These are phyloP conservation scores for Epizoanthus stellaris DNA, from an alignment of 92 coral and sea anemone species.

Conservation along the genomic window DNA sequence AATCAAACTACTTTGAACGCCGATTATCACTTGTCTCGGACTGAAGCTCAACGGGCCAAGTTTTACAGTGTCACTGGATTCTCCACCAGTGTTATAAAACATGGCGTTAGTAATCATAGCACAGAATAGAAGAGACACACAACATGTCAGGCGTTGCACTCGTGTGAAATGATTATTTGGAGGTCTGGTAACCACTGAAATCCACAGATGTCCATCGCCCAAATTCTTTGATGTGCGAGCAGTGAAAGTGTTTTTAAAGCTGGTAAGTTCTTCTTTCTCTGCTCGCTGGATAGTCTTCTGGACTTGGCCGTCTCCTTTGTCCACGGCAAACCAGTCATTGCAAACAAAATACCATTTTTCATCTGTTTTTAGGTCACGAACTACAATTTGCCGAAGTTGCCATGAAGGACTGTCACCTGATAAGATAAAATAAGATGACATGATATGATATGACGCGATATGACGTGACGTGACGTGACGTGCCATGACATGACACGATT, in stretches of 20 bases:
- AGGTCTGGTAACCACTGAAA: slow-evolving; percentile 76
- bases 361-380: slow-evolving; percentile 72
- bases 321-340: slow-evolving; percentile 89
- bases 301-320: slow-evolving; percentile 77
- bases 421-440: too few species aligned
- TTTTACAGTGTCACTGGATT: slow-evolving; percentile 33
- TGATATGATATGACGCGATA: not conserved
- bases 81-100: slow-evolving; percentile 52
- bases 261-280: slow-evolving; percentile 60
- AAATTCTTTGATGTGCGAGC: slow-evolving; percentile 71
- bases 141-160: slow-evolving; percentile 71
- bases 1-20: slow-evolving; percentile 54
- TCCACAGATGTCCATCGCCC: slow-evolving; percentile 85
- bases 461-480: not conserved
- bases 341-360: slow-evolving; percentile 73
- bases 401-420: slow-evolving; percentile 79
- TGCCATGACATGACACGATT: not conserved
- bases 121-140: slow-evolving; percentile 59
- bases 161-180: slow-evolving; percentile 79
- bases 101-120: slow-evolving; percentile 65
- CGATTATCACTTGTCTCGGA: slow-evolving; percentile 54
- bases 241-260: slow-evolving; percentile 76
- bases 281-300: slow-evolving; percentile 68
- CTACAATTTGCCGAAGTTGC: slow-evolving; percentile 69
- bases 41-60: slow-evolving; percentile 64